These are phyloP conservation scores for Chiridota heheva DNA, from an alignment of 35 echinoderm and acorn worm genomes.

Conservation along the genomic window DNA sequence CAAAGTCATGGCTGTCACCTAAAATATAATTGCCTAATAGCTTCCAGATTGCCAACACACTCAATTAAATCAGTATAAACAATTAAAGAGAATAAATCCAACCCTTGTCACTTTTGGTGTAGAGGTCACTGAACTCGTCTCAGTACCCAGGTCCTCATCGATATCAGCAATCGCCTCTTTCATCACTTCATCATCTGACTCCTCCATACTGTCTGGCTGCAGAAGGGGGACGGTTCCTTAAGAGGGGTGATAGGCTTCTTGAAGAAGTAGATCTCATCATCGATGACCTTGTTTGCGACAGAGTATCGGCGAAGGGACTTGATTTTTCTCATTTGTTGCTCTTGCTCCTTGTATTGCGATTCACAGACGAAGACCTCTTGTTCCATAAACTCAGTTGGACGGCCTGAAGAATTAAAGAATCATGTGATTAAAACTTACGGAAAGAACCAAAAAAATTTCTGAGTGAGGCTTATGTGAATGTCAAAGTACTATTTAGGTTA, in stretches of 20 bases:
- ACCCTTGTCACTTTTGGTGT: constrained; percentile 45
- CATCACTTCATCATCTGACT: constrained; percentile 39
- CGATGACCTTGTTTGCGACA: constrained; percentile 92
- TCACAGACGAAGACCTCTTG: constrained; percentile 87
- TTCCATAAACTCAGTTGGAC: constrained; percentile 83
- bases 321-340: constrained; percentile 81
- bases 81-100: too few relatives aligned
- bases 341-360: constrained; percentile 92
- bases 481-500: too few relatives aligned
- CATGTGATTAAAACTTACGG: too few relatives aligned
- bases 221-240: constrained; percentile 94
- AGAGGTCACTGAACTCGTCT: constrained; percentile 20
- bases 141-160: constrained; percentile 42
- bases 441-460: too few relatives aligned
- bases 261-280: constrained; percentile 99
- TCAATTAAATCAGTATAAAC: too few relatives aligned
- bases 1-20: too few relatives aligned
- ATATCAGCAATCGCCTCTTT: constrained; percentile 1
- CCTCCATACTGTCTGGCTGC: constrained; percentile 54
- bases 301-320: constrained; percentile 80
- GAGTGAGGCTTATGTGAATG: too few relatives aligned
- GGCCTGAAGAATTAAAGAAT: constrained; percentile 46
- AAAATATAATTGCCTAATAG: too few relatives aligned
- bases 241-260: constrained; percentile 96
- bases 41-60: too few relatives aligned